Base-by-base conservation (phyloP, 2,113 vertebrate genomes). In the Ceyx melanurus region DNA sequence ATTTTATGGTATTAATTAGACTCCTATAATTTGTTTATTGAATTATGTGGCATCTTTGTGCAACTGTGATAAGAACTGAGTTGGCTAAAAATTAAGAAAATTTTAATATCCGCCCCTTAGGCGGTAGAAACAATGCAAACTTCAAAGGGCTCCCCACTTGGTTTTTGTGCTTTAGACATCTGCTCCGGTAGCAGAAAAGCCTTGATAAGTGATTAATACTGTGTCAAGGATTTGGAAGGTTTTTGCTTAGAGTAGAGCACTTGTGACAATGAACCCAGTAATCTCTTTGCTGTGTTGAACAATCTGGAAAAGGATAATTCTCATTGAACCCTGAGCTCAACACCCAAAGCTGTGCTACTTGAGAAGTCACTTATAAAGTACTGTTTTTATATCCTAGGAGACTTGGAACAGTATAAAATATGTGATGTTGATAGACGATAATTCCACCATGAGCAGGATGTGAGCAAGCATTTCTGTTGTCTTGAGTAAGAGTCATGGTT, bases 1-100 rank as follows among this genome's bases (percentile, higher is more conserved):
- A 77, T 61, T 94, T 93, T 67, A 45, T 37, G 25, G 60, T 76
- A 95, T 95, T 96, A 92, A 94, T 94, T 80, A 94, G 77, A 57
- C 65, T 67, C 85, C 92, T 89, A 76, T 54, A 90, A 92, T 92
- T 95, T 31, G 8, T 26, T 77, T 80, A 6, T 51, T 89, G 89
- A 93, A 66, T 64, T 88, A 64, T 18, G 80, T 4, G 12, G 51
- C 1, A 12, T 62, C 67, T 96, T 96, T 95, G 65, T 96, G 80
- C 60, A 75, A 54, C 68, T 71, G 43, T 76, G 93, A 93, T 96
- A 95, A 96, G 85, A 78, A 86, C 21, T 26, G 77, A 42, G 64
- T 28, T 87, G 82, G 87, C 79, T 92, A 61, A 31, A 76, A 81
- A 82, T 88, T 70, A 95, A 79, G 82, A 45, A 78, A 79, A 86